Base-by-base conservation (phyloP, 1,140 invertebrate species). In the Medauroidea extradentata region DNA sequence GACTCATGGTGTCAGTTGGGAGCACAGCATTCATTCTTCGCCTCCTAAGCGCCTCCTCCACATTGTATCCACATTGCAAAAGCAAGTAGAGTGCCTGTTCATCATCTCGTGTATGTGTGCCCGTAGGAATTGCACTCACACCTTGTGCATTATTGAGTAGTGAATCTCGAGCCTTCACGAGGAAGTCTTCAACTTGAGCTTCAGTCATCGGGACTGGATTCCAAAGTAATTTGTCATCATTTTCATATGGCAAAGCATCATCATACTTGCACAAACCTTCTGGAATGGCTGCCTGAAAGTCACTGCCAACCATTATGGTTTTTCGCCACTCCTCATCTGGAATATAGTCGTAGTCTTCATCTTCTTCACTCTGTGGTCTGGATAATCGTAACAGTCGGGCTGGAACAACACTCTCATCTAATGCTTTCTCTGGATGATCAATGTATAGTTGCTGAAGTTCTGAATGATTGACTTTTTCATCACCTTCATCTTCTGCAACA, bases 191-290 rank as follows among this genome's bases (percentile, higher is more conserved):
- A 18, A 89, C 87, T 59, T 87, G 82, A 50, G 83, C 78, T 69
- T 91, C 86, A 21, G 82, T 81, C 46, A 95, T 78, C 62, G 83
- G 82, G 65, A 78, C 82, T 1, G 94, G 94, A 75, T 94, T 90
- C 95, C 95, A 98, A 1, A 98, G 75, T 56, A 97, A 79, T 75
- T 94, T 92, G 72, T 98, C 95, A 74, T 96, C 93, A 79, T 97
- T 97, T 78, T 98, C 94, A 76, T 98, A 97, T 0, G 94, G 93
- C 61, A 92, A 79, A 3, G 90, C 90, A 79, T 96, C 93, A 70
- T 93, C 94, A 77, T 97, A 96, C 69, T 86, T 87, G 69, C 87
- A 89, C 3, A 97, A 77, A 18, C 91, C 93, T 74, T 94, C 92
- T 1, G 95, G 94, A 68, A 98, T 94, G 56, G 83, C 83, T 16